Percentiles rank a stretch among this genome's conserved stretches.
Evolutionary conservation across 2,797 vertebrate genomes (phyloP).

Genomic region (Loris lydekkerianus): DNA sequence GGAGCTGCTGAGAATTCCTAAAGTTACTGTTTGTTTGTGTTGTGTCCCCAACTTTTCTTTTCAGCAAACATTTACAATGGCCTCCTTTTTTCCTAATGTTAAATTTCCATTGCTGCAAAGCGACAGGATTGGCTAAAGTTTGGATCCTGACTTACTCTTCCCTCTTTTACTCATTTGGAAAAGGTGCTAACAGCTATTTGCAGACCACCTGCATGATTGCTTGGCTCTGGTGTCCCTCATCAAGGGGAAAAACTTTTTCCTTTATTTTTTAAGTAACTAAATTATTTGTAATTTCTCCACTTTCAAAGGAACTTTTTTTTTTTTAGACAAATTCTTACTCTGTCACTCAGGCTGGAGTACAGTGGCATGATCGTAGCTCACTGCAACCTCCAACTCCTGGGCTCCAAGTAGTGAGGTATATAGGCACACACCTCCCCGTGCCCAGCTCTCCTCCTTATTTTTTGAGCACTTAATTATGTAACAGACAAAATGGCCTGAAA

Average conservation of each 20-base stretch:
- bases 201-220: background rate
- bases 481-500: too few species aligned
- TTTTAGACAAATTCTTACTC: too few species aligned
- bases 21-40: slow-evolving; percentile 46
- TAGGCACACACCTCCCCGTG: too few species aligned
- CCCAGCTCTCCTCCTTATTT: too few species aligned
- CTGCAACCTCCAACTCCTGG: too few species aligned
- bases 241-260: background rate
- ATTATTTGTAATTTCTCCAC: too few species aligned
- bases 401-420: too few species aligned
- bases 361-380: too few species aligned
- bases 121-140: background rate
- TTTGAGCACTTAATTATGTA: background rate
- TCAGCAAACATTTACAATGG: background rate
- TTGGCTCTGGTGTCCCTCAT: background rate
- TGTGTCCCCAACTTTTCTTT: slow-evolving; percentile 29
- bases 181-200: slow-evolving; percentile 6
- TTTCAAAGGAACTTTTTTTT: too few species aligned
- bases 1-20: background rate
- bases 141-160: background rate
- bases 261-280: background rate
- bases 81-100: slow-evolving; percentile 24
- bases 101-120: slow-evolving; percentile 45
- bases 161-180: slow-evolving; percentile 45
- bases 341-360: too few species aligned